Base-by-base conservation (phyloP, 2,113 vertebrate species). In the Pseudorhombus dupliciocellatus region DNA sequence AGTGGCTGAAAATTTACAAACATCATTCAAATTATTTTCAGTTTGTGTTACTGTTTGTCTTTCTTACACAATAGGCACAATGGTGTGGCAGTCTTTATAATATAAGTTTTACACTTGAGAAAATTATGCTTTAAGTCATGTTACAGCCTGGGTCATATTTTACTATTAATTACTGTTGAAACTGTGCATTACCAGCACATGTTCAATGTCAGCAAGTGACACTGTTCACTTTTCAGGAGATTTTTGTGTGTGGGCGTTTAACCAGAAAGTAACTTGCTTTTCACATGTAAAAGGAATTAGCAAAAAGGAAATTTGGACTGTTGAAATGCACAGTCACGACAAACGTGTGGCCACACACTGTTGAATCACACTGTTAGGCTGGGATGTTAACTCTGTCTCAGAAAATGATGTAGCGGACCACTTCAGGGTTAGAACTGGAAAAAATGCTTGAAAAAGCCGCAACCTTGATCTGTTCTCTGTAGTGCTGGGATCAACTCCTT, bases 251-350 rank as follows among this genome's bases (percentile, higher is more conserved):
- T 50, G 16, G 6, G 50, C 40, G 51, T 48, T 28, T 34, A 51
- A 46, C 26, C 52, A 26, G 16, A 34, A 65, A 77, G 30, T 12
- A 0, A 20, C 60, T 72, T 82, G 48, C 62, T 64, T 74, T 72
- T 72, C 51, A 55, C 75, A 25, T 63, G 22, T 25, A 0, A 60
- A 21, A 68, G 62, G 10, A 21, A 48, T n/a, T n/a, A n/a, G n/a
- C 16, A 7, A 50, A 50, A 21, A 9, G 21, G 8, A 11, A 37
- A 37, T 11, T 28, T 37, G 34, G 34, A 44, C 40, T 44, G 40
- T 44, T 44, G 12, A 44, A 16, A 7, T 44, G 40, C 40, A 44
- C 1, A 44, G 40, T 44, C 20, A 37, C 24, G 66, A 66, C 56
- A 21, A 57, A 52, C 18, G 42, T 52, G 40, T 56, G 66, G 24